These are phyloP conservation scores for Tenthredo livida DNA, from an alignment of 2,888 invertebrate genomes.

Conservation along the genomic window DNA sequence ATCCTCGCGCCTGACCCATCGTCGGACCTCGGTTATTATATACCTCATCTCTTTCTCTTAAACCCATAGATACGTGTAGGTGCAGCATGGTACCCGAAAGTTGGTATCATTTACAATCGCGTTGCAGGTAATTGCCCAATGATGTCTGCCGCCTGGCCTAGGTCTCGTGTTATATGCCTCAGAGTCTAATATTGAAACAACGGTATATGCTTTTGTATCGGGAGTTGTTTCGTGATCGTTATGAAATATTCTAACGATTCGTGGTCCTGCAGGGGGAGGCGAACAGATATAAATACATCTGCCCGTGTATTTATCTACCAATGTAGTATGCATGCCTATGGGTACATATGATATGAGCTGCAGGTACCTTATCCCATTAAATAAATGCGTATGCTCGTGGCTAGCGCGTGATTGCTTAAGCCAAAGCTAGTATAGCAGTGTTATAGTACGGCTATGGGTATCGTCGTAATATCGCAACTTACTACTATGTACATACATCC, in stretches of 20 bases:
- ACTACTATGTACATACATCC: constrained; percentile 54
- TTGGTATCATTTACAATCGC: constrained; percentile 45
- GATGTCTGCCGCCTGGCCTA: constrained; percentile 9
- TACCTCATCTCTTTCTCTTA: not conserved
- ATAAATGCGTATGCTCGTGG: constrained; percentile 9
- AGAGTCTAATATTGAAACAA: constrained; percentile 50
- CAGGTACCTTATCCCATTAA: constrained; percentile 45
- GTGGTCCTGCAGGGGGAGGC: not conserved
- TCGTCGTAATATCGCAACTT: constrained; percentile 55
- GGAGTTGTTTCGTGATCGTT: constrained; percentile 37
- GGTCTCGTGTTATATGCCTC: constrained; percentile 12
- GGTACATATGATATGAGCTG: not conserved
- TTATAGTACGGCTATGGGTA: not conserved
- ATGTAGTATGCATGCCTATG: not conserved
- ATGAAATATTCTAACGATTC: constrained; percentile 9
- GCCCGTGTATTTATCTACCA: not conserved
- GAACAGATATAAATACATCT: not conserved
- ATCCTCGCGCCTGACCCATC: constrained; percentile 32
- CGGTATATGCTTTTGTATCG: constrained; percentile 46
- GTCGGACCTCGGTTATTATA: not conserved
- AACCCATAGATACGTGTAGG: not conserved
- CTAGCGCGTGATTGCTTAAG: constrained; percentile 38
- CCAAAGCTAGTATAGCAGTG: not conserved
- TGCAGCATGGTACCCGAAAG: not conserved
- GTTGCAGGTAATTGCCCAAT: constrained; percentile 50